phyloP scores from a whole-genome alignment of 2,888 invertebrate genomes.

The Torymus aiolomorphi region DNA sequence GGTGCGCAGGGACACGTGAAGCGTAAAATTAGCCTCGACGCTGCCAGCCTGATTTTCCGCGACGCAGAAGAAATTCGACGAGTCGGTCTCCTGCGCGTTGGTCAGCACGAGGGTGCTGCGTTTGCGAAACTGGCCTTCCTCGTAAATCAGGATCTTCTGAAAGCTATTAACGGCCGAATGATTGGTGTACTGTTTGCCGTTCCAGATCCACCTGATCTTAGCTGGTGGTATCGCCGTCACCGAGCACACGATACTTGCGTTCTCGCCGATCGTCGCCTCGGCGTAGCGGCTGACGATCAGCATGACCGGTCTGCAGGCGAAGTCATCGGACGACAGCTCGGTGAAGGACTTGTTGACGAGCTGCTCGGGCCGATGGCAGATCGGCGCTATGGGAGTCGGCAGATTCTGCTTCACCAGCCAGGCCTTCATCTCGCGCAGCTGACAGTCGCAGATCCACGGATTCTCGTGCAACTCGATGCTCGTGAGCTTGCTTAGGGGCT shows the following conservation, averaged over 20 bases:
- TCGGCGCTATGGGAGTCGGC: conserved; percentile 86
- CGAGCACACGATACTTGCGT: conserved; percentile 89
- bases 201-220: conserved; percentile 91
- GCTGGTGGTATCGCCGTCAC: conserved; percentile 90
- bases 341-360: conserved; percentile 85
- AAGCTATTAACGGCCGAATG: conserved; percentile 87
- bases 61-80: conserved; percentile 91
- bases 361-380: conserved; percentile 84
- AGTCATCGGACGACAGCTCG: conserved; percentile 87
- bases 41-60: conserved; percentile 93
- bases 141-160: conserved; percentile 85
- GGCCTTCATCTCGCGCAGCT: conserved; percentile 86
- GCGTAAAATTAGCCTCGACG: conserved; percentile 91
- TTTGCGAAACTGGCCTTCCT: conserved; percentile 86
- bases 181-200: conserved; percentile 86
- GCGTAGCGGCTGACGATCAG: conserved; percentile 85
- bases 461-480: conserved; percentile 91
- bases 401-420: conserved; percentile 89
- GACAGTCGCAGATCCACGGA: conserved; percentile 93
- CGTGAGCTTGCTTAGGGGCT: conserved; percentile 84
- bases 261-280: conserved; percentile 88
- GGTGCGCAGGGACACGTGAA: conserved; percentile 86
- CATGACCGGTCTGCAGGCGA: conserved; percentile 90
- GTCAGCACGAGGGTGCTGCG: conserved; percentile 86
- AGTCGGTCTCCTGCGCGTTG: conserved; percentile 89